A percentile compares a stretch with the other conserved stretches of the same genome.
Conservation (phyloP, 2,797 vertebrate species). For the Sylvilagus floridanus region DNA sequence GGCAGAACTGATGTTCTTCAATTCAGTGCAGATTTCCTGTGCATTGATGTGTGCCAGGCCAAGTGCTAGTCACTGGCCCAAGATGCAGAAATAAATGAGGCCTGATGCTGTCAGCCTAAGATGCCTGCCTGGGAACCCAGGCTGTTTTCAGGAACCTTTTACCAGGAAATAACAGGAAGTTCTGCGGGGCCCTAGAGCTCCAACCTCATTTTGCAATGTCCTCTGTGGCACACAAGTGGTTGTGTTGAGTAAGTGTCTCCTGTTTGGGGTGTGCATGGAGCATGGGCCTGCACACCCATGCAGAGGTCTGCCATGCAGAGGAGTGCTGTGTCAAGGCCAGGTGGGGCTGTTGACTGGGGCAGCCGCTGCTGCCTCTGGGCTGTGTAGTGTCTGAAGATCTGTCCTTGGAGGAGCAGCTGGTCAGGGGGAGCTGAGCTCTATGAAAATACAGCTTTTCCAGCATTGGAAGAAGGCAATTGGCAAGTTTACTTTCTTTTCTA, state of each 20-base stretch:
- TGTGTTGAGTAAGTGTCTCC: constrained; percentile 59
- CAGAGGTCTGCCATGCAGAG: not conserved
- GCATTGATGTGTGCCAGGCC: constrained; percentile 32
- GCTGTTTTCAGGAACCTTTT: constrained; percentile 57
- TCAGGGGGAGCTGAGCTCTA: constrained; percentile 29
- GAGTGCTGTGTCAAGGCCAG: constrained; percentile 5
- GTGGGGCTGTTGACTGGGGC: constrained; percentile 7
- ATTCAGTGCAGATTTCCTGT: constrained; percentile 47
- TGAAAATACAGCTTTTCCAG: constrained; percentile 48
- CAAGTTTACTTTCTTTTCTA: constrained; percentile 72
- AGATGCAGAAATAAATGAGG: constrained; percentile 44
- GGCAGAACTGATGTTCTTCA: constrained; percentile 49
- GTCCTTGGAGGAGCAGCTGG: constrained; percentile 15
- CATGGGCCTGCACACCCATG: not conserved
- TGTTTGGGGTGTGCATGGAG: not conserved
- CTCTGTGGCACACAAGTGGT: constrained; percentile 56
- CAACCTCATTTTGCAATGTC: constrained; percentile 49
- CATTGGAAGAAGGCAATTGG: constrained; percentile 63
- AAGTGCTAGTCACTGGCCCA: constrained; percentile 42
- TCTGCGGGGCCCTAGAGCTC: constrained; percentile 53
- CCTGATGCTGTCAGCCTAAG: constrained; percentile 40
- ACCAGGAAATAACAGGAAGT: constrained; percentile 66
- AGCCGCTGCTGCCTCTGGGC: not conserved
- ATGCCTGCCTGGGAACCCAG: constrained; percentile 41
- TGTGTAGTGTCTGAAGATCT: constrained; percentile 4